Base-by-base conservation (phyloP, 2,888 invertebrate genomes). In the Trisateles emortualis region DNA sequence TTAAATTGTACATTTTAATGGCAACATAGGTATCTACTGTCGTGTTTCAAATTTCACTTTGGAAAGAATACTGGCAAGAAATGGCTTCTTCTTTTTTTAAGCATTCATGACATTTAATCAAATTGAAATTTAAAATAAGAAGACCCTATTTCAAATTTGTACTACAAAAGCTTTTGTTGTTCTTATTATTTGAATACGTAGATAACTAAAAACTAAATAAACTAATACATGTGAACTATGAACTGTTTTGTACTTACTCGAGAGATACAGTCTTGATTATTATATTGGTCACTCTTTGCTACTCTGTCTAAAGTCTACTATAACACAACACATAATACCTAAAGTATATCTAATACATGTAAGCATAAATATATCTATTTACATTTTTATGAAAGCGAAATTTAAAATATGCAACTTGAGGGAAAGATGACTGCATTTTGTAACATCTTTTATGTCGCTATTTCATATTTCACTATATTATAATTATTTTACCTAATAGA, bases 221-320 rank as follows among this genome's bases (percentile, higher is more conserved):
- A 64, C 42, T 61, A 68, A 68, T 51, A 59, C 58, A 67, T 57
- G 45, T 66, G 51, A 52, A 53, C 48, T 62, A 63, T 49, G 29
- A 68, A 55, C 79, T 72, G 57, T 65, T 90, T 89, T 90, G 90
- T 90, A 92, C 91, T 90, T 84, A 90, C 73, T 79, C 78, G 80
- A 82, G 78, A 79, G 73, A 73, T 79, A 87, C 89, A 91, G 91
- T 91, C 91, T 91, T 88, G 80, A 86, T 84, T 86, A 80, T 65
- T n/a, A 81, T 75, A 86, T 91, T 91, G 91, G 91, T 91, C 91
- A 85, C 82, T 83, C 75, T 67, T 78, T 68, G 61, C 72, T 73
- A 74, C 57, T 51, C 51, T 66, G 60, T 56, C 49, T 19, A 38
- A 26, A 55, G 35, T 11, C 30, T 44, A 42, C 46, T 44, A 36